These are phyloP conservation scores for Myrmophylax atrothorax DNA, from an alignment of 2,113 vertebrate species.

Conservation along the genomic window DNA sequence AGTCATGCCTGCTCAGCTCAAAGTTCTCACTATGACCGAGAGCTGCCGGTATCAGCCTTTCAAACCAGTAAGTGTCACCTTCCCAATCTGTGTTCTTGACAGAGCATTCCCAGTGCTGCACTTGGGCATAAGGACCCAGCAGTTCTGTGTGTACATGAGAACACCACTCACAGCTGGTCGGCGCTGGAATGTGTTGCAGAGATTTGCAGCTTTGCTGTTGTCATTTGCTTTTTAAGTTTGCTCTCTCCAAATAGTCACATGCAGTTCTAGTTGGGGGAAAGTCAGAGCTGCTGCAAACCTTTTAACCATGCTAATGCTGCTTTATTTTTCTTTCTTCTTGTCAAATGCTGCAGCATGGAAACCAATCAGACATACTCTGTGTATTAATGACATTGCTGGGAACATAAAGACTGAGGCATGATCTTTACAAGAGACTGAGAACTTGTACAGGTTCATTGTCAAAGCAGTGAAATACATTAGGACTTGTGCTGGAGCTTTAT, in stretches of 20 bases:
- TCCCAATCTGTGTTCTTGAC: background rate
- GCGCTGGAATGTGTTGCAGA: background rate
- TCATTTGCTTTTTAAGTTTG: background rate
- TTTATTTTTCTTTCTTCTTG: background rate
- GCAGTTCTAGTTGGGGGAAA: background rate
- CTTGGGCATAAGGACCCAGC: background rate
- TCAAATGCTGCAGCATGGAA: background rate
- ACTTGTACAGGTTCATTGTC: background rate
- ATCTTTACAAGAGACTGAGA: background rate
- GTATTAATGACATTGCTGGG: background rate
- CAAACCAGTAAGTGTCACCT: constrained; percentile 84
- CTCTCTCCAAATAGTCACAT: background rate
- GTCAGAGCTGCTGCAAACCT: background rate
- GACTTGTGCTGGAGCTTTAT: background rate
- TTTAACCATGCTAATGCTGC: background rate
- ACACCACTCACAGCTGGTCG: background rate
- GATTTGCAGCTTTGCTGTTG: background rate
- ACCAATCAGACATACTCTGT: background rate
- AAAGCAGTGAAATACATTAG: background rate
- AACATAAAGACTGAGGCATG: background rate
- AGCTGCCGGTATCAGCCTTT: constrained; percentile 96
- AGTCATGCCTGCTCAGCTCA: constrained; percentile 97
- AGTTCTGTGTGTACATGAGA: background rate
- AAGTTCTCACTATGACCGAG: constrained; percentile 94
- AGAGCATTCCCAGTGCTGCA: background rate